phyloP scores from a whole-genome alignment of 1,140 invertebrate species.

The Drosophila tropicalis region DNA sequence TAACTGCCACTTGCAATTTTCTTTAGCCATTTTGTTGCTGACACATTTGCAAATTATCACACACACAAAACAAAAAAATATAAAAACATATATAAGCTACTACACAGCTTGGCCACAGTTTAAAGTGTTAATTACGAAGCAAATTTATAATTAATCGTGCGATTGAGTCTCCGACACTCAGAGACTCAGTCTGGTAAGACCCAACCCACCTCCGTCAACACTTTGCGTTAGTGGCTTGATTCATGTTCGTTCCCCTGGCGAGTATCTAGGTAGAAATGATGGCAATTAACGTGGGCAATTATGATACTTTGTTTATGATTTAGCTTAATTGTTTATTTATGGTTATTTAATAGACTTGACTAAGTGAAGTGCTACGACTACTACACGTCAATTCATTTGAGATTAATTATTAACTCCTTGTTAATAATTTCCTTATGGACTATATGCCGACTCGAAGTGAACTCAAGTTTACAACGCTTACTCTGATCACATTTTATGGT shows the following conservation, averaged over 20 bases:
- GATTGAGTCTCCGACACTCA: slow-evolving; percentile 19
- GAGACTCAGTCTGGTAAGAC: not conserved
- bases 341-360: slow-evolving; percentile 57
- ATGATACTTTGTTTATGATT: slow-evolving; percentile 76
- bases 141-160: slow-evolving; percentile 79
- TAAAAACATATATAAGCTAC: slow-evolving; percentile 18
- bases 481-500: not conserved
- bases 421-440: not conserved
- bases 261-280: slow-evolving; percentile 71
- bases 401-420: not conserved
- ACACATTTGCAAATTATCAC: slow-evolving; percentile 77
- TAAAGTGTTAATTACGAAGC: slow-evolving; percentile 81
- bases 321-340: slow-evolving; percentile 77
- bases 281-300: slow-evolving; percentile 78
- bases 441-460: too few relatives aligned
- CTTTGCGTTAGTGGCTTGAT: slow-evolving; percentile 47
- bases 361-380: slow-evolving; percentile 5
- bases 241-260: slow-evolving; percentile 47
- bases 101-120: slow-evolving; percentile 52
- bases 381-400: slow-evolving; percentile 3
- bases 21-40: slow-evolving; percentile 77
- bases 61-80: slow-evolving; percentile 31
- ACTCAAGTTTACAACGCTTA: too few relatives aligned
- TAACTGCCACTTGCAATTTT: slow-evolving; percentile 80
- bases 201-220: slow-evolving; percentile 32